phyloP scores from a whole-genome alignment of 2,113 vertebrate genomes.

The Brienomyrus brachyistius region DNA sequence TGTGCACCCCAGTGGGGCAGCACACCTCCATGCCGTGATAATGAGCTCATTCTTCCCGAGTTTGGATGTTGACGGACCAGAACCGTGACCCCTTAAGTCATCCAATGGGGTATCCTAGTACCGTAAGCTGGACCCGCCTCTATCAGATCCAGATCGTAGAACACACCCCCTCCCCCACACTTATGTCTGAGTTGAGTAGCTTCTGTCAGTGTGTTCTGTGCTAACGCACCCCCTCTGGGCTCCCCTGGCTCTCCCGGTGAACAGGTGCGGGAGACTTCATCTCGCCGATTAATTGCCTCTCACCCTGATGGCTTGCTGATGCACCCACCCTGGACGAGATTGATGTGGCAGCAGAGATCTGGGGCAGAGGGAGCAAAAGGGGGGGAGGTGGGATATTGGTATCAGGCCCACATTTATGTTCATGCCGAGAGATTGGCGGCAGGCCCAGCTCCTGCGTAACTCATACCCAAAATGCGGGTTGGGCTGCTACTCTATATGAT shows the following conservation, averaged over 20 bases:
- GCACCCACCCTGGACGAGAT: not conserved
- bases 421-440: not conserved
- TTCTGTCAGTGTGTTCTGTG: not conserved
- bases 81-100: not conserved
- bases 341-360: not conserved
- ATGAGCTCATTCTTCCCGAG: not conserved
- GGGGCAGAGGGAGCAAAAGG: not conserved
- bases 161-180: not conserved
- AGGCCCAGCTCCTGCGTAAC: not conserved
- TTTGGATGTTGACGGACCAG: not conserved
- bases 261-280: not conserved
- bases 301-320: slow-evolving; percentile 2
- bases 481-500: not conserved
- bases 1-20: not conserved
- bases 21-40: not conserved
- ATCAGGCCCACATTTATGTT: slow-evolving; percentile 3
- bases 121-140: not conserved
- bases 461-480: not conserved
- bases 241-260: not conserved
- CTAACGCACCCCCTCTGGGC: not conserved
- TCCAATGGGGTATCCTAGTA: not conserved
- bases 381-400: not conserved
- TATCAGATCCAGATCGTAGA: not conserved
- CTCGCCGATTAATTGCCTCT: slow-evolving; percentile 3
- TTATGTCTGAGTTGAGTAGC: not conserved